These are phyloP conservation scores for Amiota minor DNA, from an alignment of 2,888 invertebrate species.

Conservation along the genomic window DNA sequence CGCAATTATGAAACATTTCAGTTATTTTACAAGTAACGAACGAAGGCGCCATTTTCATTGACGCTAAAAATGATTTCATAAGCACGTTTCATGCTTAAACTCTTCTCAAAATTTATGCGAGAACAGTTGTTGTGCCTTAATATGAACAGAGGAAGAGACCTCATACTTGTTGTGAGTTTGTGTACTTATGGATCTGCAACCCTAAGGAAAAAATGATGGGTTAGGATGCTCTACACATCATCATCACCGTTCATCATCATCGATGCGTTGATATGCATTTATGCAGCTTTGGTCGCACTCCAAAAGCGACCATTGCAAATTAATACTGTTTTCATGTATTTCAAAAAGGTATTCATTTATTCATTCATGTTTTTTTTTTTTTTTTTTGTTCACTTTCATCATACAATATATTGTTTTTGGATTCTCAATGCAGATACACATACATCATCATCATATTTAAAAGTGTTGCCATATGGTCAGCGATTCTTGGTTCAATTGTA, in stretches of 20 bases:
- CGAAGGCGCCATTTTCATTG: neutral
- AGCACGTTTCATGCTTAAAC: slow-evolving; percentile 19
- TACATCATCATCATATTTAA: no score
- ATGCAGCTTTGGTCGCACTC: neutral
- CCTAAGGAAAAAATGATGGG: no score
- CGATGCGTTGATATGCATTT: no score
- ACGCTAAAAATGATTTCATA: slow-evolving; percentile 18
- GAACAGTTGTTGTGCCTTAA: slow-evolving; percentile 14
- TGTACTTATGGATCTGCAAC: no score
- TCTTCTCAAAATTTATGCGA: neutral
- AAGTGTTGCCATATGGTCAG: slow-evolving; percentile 1
- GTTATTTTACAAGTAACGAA: no score
- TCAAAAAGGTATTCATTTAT: neutral
- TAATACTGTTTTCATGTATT: neutral
- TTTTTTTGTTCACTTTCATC: neutral
- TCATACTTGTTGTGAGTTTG: no score
- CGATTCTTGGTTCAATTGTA: slow-evolving; percentile 6
- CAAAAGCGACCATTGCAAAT: neutral
- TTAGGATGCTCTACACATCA: no score
- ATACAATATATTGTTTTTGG: no score
- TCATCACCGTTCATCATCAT: no score
- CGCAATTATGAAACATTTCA: neutral
- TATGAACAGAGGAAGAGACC: no score
- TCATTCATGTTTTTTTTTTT: neutral
- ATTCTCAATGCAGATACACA: no score